Conservation (phyloP, 2,888 invertebrate genomes). For the Spilarctia lutea region DNA sequence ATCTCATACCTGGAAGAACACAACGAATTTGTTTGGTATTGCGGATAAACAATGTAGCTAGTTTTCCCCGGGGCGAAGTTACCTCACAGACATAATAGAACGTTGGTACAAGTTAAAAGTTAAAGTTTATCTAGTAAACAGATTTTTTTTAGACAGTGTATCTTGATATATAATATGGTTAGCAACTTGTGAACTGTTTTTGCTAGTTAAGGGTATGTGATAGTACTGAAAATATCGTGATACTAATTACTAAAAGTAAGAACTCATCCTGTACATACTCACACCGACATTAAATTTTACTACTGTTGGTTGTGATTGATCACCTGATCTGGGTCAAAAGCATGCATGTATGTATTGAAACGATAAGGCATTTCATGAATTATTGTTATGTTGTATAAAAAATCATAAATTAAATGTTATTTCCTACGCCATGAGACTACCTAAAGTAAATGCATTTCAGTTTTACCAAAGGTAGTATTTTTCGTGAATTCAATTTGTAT, state of each 20-base stretch:
- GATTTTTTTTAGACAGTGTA: not conserved
- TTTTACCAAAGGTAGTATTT: not conserved
- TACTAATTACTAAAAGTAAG: too few relatives aligned
- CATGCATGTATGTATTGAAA: not conserved
- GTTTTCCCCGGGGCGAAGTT: constrained; percentile 28
- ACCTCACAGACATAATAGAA: constrained; percentile 7
- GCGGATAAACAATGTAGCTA: constrained; percentile 30
- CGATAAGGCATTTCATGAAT: not conserved
- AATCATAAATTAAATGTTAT: not conserved
- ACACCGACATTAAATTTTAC: too few relatives aligned
- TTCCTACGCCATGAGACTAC: too few relatives aligned
- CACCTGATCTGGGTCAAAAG: not conserved
- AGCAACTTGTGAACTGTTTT: not conserved
- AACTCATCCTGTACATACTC: not conserved
- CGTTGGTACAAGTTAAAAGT: not conserved
- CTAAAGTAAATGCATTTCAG: too few relatives aligned
- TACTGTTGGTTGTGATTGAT: too few relatives aligned
- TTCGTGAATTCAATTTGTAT: not conserved
- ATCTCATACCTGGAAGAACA: constrained; percentile 4
- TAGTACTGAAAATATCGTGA: not conserved
- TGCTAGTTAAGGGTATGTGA: not conserved
- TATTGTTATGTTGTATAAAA: too few relatives aligned
- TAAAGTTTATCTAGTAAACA: not conserved
- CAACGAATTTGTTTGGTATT: constrained; percentile 30
- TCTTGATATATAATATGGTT: not conserved